Conservation (phyloP, 2,113 vertebrate species). For the Propithecus coquereli region DNA sequence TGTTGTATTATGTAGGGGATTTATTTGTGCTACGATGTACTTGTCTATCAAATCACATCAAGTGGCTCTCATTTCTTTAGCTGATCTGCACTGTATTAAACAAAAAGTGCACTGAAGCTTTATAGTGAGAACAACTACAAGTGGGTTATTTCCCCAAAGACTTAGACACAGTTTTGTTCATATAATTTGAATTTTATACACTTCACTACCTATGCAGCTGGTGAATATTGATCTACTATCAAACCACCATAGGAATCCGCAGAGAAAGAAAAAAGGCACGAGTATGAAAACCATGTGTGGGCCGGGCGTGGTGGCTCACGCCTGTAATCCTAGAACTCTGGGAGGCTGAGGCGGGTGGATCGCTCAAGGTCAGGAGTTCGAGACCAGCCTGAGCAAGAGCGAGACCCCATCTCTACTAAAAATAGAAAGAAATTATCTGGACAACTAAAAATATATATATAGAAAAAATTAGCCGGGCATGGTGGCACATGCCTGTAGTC, state of each 20-base stretch:
- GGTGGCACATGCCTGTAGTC: no score
- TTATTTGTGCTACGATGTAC: slow-evolving; percentile 76
- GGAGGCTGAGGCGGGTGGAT: no score
- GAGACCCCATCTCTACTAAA: no score
- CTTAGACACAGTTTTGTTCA: slow-evolving; percentile 59
- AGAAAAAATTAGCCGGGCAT: no score
- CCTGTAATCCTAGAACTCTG: no score
- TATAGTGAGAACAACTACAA: slow-evolving; percentile 65
- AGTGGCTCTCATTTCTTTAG: slow-evolving; percentile 68
- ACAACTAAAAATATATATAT: no score
- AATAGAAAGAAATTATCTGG: no score
- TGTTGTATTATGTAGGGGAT: slow-evolving; percentile 76
- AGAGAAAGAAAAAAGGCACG: not conserved
- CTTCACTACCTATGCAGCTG: slow-evolving; percentile 54
- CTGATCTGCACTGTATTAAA: slow-evolving; percentile 79
- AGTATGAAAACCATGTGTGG: not conserved
- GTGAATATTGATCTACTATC: slow-evolving; percentile 38
- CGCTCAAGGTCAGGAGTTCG: no score
- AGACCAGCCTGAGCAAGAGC: no score
- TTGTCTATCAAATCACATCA: slow-evolving; percentile 72
- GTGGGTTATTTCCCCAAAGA: slow-evolving; percentile 82
- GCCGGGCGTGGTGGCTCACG: no score
- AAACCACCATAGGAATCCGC: not conserved
- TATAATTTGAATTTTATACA: slow-evolving; percentile 67
- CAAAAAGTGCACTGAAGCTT: slow-evolving; percentile 67